A percentile compares a stretch with the other conserved stretches of the same genome.
phyloP scores from a whole-genome alignment of 1,140 invertebrate genomes.

The Macrosteles quadrilineatus region DNA sequence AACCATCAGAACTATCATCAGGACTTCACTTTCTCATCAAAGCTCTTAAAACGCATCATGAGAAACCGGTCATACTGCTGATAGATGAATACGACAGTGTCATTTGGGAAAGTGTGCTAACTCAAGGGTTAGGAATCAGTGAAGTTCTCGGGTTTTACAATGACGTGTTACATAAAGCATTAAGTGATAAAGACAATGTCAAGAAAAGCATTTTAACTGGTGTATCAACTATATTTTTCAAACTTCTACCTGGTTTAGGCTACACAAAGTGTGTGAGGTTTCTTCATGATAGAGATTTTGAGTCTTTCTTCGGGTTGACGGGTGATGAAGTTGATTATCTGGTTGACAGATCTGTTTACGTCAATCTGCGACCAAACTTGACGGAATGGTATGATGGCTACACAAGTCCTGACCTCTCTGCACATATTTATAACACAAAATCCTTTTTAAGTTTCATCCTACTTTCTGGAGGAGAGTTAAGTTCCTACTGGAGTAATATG shows the following conservation, averaged over 20 bases:
- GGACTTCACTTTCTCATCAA: background rate
- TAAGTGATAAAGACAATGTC: background rate
- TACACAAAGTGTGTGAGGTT: background rate
- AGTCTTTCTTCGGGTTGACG: background rate
- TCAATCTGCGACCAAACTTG: background rate
- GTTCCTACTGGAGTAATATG: background rate
- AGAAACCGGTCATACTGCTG: background rate
- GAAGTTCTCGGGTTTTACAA: background rate
- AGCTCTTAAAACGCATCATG: background rate
- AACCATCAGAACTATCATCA: background rate
- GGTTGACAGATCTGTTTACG: background rate
- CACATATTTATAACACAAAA: background rate
- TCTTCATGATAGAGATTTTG: background rate
- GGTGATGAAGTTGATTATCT: background rate
- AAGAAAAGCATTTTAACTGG: background rate
- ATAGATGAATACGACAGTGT: constrained; percentile 1
- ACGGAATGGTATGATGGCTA: background rate
- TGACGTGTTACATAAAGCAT: background rate
- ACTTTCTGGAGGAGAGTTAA: background rate
- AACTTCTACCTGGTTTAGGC: background rate
- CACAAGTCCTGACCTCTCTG: constrained; percentile 1
- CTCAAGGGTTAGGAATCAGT: background rate
- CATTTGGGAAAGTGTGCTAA: background rate
- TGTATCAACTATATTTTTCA: background rate
- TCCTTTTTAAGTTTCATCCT: background rate